Evolutionary conservation across 2,113 vertebrate species (phyloP), one percentile per base, ranked within the genome.

Genomic region (Diglossa brunneiventris): DNA sequence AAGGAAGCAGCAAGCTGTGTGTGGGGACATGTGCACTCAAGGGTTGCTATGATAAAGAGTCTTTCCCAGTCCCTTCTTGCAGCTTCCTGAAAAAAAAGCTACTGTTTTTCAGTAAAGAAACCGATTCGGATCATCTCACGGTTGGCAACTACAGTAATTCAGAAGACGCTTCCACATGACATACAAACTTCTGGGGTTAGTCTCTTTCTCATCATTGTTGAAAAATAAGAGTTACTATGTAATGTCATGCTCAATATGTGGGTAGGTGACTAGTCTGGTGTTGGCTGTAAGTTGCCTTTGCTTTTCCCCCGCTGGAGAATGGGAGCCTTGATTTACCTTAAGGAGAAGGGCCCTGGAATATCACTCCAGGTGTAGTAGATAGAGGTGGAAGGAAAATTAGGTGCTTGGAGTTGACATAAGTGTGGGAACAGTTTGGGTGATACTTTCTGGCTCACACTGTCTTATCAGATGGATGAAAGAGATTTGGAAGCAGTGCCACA

Each of bases 101-200:
- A 89, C 92, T 97, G 94, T 97, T 97, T 97, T 96, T 95, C 97
- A 98, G 96, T 97, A 95, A 96, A n/a, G 97, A 97, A 80, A 94
- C 85, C 78, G 95, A 97, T 96, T 96, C 95, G 92, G 97, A 98
- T 58, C 95, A 90, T 66, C 96, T 97, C 87, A 94, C 97, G 78
- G 89, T 94, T 97, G 97, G 96, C 97, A 96, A 94, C 96, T 95
- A 95, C 97, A 97, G 93, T 96, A 96, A 96, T 90, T 97, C 97
- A 1, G 97, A 98, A 97, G 97, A 97, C 76, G 91, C 96, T 96
- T 95, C 96, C 96, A 95, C 96, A 96, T 97, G 95, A 96, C 94
- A 96, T 79, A 94, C 95, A 95, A 95, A 90, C 93, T 86, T 26
- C 95, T 95, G 92, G 97, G 96, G 96, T 98, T 97, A 97, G 97